Conservation (phyloP, 2,888 invertebrate genomes). For the Athalia rosae region DNA sequence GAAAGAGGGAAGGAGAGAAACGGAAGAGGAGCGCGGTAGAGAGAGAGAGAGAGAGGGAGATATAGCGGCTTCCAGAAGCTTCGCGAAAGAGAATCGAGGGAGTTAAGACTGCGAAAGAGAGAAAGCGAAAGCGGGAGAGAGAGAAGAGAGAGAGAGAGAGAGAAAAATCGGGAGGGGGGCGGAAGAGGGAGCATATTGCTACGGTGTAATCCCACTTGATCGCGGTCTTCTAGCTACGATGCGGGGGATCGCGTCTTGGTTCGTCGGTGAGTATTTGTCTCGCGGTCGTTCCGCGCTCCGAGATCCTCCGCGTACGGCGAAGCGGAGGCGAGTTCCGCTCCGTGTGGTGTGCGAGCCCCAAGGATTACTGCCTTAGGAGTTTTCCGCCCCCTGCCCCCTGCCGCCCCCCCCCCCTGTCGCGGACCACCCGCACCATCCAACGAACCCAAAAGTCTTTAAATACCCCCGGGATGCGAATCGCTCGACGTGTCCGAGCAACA, state of each 20-base stretch:
- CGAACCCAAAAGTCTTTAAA: constrained; percentile 70
- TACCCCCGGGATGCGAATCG: constrained; percentile 68
- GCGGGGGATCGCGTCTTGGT: constrained; percentile 27
- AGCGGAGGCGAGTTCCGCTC: constrained; percentile 56
- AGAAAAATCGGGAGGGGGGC: constrained; percentile 37
- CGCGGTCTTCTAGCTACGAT: constrained; percentile 64
- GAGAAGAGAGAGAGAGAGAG: constrained; percentile 31
- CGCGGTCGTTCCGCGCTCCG: constrained; percentile 36
- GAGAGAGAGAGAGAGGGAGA: constrained; percentile 53
- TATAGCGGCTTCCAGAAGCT: constrained; percentile 58
- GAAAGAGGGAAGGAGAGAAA: constrained; percentile 20
- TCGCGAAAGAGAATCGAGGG: constrained; percentile 39
- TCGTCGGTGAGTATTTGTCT: constrained; percentile 44
- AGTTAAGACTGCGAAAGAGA: constrained; percentile 9
- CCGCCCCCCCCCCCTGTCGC: constrained; percentile 52
- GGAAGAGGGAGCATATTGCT: constrained; percentile 67
- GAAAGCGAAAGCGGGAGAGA: constrained; percentile 34
- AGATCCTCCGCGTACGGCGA: constrained; percentile 54
- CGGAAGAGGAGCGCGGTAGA: constrained; percentile 15
- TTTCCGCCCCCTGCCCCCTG: constrained; percentile 56
- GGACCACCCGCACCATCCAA: constrained; percentile 50
- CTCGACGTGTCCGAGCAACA: constrained; percentile 67
- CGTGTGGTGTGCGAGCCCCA: constrained; percentile 61
- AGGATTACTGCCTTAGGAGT: constrained; percentile 69
- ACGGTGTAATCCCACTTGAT: constrained; percentile 71